Base-by-base conservation (phyloP, 2,113 vertebrate species). In the Etheostoma spectabile region DNA sequence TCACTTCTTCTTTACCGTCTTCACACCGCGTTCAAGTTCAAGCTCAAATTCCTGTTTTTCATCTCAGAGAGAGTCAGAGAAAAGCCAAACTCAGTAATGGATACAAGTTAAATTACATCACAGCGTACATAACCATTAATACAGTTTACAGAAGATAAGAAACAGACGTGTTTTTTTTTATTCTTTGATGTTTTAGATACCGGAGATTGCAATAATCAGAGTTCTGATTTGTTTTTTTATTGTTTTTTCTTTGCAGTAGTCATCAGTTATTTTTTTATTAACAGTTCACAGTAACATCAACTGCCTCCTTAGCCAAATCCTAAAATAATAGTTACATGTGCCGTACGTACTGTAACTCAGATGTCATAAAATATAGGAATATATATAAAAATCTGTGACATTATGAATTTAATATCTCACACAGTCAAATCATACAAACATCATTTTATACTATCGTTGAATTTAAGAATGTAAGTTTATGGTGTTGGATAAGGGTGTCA, bases 401-500 rank as follows among this genome's bases (percentile, higher is more conserved):
- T 49, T 6, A 49, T 49, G 48, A 18, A 51, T 51, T 51, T 19
- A 6, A 51, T 8, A 51, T 51, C 18, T 51, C 49, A 51, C 6
- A 51, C 8, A 6, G 49, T 51, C 5, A 49, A 15, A 49, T 49
- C 5, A 42, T 42, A 42, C 38, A 42, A 49, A 6, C 48, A 49
- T 49, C 1, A 38, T 21, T 42, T 35, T n/a, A 42, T n/a, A 14
- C 24, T 30, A 14, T 14, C 30, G 5, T 18, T 74, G 1, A 16
- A 64, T 27, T 30, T n/a, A 56, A 62, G 18, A 63, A 70, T 30
- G 3, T 22, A 45, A 52, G 3, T 21, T n/a, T 21, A 52, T 16
- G n/a, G 52, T 64, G 21, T 27, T 33, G 61, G 24, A 62, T 16
- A 30, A n/a, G 59, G 72, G 27, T 57, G 59, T 82, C 35, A 62